Conservation (phyloP, 2,113 vertebrate species). For the Ovibos moschatus region DNA sequence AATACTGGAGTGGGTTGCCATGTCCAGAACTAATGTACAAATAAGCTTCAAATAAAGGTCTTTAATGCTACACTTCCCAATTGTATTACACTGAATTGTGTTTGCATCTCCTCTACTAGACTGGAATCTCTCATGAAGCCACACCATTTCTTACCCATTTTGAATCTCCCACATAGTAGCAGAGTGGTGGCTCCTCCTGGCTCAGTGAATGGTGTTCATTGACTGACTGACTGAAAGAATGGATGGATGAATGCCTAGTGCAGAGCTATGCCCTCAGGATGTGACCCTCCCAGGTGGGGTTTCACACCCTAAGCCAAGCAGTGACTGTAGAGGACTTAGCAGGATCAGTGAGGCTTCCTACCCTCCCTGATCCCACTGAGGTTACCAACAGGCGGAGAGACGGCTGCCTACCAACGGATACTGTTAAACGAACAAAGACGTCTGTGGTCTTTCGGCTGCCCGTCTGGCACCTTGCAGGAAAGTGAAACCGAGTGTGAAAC, state of each 20-base stretch:
- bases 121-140: not conserved
- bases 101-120: not conserved
- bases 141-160: not conserved
- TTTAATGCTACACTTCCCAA: not conserved
- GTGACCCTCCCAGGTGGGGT: not conserved
- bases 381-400: not conserved
- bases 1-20: not conserved
- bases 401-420: not conserved
- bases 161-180: not conserved
- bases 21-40: not conserved
- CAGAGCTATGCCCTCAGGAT: not conserved
- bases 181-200: not conserved
- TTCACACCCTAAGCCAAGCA: not conserved
- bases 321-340: conserved; percentile 15
- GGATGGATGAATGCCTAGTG: not conserved
- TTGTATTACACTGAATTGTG: not conserved
- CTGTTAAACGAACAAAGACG: conserved; percentile 58
- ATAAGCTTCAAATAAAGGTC: not conserved
- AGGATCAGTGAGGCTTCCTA: not conserved
- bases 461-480: conserved; percentile 66
- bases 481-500: conserved; percentile 63
- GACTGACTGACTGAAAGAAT: not conserved
- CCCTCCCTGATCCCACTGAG: not conserved
- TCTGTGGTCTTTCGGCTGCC: conserved; percentile 47
- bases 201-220: not conserved